Conservation (phyloP, 1,140 invertebrate species). For the Lepidurus packardi region DNA sequence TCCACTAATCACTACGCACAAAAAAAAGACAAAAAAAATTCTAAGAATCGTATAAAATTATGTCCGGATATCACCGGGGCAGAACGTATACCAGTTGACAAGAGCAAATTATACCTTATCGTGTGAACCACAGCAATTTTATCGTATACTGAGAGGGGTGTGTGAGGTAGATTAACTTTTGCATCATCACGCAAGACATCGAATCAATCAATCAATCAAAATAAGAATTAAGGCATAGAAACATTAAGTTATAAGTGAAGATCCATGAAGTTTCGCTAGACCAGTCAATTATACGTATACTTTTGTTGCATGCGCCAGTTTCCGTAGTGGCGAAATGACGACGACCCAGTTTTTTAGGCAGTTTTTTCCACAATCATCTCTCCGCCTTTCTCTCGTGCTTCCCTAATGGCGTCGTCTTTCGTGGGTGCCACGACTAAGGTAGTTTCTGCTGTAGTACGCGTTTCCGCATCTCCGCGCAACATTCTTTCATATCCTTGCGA, state of each 20-base stretch:
- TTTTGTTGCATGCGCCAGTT: neutral
- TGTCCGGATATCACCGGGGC: neutral
- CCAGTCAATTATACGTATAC: constrained; percentile 2
- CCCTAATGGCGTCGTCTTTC: constrained; percentile 13
- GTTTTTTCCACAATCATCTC: neutral
- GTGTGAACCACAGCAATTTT: neutral
- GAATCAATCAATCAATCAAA: neutral
- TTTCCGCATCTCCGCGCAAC: constrained; percentile 26
- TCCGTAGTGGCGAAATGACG: neutral
- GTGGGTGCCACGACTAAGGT: neutral
- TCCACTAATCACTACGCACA: neutral
- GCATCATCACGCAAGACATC: neutral
- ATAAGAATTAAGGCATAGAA: neutral
- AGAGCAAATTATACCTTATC: constrained; percentile 19
- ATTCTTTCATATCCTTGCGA: constrained; percentile 33
- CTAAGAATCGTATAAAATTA: neutral
- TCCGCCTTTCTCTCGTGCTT: neutral
- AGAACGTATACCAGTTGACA: constrained; percentile 11
- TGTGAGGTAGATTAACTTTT: neutral
- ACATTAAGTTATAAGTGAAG: neutral
- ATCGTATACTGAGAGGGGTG: neutral
- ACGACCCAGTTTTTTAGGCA: neutral
- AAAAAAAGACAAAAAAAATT: neutral
- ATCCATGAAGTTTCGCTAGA: neutral
- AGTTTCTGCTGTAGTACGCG: constrained; percentile 7